phyloP scores from a whole-genome alignment of 2,888 invertebrate species.

The Caenorhabditis sp. region DNA sequence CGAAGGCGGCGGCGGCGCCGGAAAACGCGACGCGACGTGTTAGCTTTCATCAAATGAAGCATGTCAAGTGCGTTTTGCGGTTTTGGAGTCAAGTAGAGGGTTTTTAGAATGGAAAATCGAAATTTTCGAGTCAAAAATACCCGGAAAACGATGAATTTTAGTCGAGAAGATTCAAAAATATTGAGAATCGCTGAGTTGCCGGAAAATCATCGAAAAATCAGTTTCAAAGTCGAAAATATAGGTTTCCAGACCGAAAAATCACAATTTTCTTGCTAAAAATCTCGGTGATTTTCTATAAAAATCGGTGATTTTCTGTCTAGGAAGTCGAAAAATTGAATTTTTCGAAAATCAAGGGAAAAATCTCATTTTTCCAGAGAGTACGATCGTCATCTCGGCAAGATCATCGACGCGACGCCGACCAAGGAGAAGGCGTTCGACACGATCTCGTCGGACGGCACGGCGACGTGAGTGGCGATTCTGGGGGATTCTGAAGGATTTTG shows the following conservation, averaged over 20 bases:
- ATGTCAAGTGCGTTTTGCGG: constrained; percentile 44
- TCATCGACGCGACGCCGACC: constrained; percentile 47
- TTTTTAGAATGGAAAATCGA: not conserved
- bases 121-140: not conserved
- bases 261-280: not conserved
- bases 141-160: not conserved
- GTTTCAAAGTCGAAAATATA: too few relatives aligned
- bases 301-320: too few relatives aligned
- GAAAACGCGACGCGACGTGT: constrained; percentile 39
- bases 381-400: constrained; percentile 49
- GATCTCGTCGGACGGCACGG: constrained; percentile 52
- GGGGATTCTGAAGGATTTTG: not conserved
- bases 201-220: not conserved
- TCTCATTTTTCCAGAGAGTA: constrained; percentile 27
- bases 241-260: not conserved
- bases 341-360: too few relatives aligned
- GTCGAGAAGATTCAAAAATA: too few relatives aligned
- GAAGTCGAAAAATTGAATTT: not conserved
- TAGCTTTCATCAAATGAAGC: constrained; percentile 61
- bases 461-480: constrained; percentile 43
- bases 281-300: too few relatives aligned
- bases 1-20: not conserved
- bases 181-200: not conserved
- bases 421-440: constrained; percentile 58
- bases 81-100: too few relatives aligned